Conservation (phyloP, 2,113 vertebrate species). For the Malurus cyaneus region DNA sequence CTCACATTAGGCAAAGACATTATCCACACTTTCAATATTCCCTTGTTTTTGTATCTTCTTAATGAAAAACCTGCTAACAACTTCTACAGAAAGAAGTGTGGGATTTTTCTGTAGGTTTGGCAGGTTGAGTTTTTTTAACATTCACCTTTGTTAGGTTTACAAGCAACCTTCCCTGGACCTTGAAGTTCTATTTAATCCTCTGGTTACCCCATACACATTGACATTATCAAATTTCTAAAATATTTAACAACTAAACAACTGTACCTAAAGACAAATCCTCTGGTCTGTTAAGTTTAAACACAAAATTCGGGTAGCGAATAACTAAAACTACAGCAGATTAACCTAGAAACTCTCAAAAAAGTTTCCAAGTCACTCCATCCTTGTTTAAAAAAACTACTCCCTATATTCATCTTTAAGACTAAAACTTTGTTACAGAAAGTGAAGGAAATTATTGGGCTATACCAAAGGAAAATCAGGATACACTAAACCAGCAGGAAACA, state of each 20-base stretch:
- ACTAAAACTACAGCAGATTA: background rate
- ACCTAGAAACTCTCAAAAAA: background rate
- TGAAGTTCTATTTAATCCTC: background rate
- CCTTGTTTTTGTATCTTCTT: background rate
- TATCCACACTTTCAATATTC: background rate
- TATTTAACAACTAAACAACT: background rate
- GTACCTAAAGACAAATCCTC: background rate
- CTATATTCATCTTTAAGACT: background rate
- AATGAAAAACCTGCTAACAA: background rate
- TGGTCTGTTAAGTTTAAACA: background rate
- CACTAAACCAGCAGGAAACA: background rate
- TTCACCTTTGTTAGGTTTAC: background rate
- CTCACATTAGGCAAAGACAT: background rate
- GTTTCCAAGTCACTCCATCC: background rate
- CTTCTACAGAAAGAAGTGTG: background rate
- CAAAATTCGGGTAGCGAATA: background rate
- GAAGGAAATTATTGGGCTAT: background rate
- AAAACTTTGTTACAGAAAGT: background rate
- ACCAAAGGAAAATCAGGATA: background rate
- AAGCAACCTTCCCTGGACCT: background rate
- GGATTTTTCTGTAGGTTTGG: background rate
- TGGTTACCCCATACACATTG: background rate
- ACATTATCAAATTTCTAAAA: background rate
- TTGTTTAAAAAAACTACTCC: background rate
- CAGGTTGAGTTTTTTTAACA: background rate